Base-by-base conservation (phyloP, 2,888 invertebrate genomes). In the Orthosia gracilis region DNA sequence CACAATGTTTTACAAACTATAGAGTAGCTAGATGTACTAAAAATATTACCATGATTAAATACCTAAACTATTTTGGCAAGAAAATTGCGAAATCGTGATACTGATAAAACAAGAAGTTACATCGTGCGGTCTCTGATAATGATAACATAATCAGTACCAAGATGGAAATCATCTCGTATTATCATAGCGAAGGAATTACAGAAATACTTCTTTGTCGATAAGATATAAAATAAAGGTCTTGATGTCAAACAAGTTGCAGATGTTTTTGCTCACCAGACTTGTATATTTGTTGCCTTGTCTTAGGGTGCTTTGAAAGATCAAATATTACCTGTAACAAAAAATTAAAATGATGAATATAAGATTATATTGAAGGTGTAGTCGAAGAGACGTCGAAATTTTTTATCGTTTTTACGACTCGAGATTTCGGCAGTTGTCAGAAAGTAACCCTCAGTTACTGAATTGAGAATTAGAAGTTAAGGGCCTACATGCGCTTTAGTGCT, bases 141-240 rank as follows among this genome's bases (percentile, higher is more conserved):
- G 66, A 78, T 79, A 78, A 67, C 45, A 50, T 21, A 65, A 80
- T 78, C 74, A 26, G 23, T 40, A 55, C 13, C 54, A 31, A 79
- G 50, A 79, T 79, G 62, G 54, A 31, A 64, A 54, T 59, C 58
- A 67, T 74, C 80, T 78, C 63, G 11, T 59, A 64, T 23, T 64
- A 73, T 63, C 63, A 55, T 49, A 21, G 7, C 45, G n/a, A 52
- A 12, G 17, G 65, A 9, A 72, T 72, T 71, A 61, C 45, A 72
- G 17, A 73, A 40, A 66, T 57, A 40, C 18, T 57, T 68, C 18
- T n/a, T 5, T 15, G 2, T 55, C 0, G 61, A 73, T 63, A 57
- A 73, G 52, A 66, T 62, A 70, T 4, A 23, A 18, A 3, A n/a
- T 31, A 45, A 61, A n/a, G n/a, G 18, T 11, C 3, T 40, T 40